These are phyloP conservation scores for Neogobius melanostomus DNA, from an alignment of 2,113 vertebrate genomes.

Conservation along the genomic window DNA sequence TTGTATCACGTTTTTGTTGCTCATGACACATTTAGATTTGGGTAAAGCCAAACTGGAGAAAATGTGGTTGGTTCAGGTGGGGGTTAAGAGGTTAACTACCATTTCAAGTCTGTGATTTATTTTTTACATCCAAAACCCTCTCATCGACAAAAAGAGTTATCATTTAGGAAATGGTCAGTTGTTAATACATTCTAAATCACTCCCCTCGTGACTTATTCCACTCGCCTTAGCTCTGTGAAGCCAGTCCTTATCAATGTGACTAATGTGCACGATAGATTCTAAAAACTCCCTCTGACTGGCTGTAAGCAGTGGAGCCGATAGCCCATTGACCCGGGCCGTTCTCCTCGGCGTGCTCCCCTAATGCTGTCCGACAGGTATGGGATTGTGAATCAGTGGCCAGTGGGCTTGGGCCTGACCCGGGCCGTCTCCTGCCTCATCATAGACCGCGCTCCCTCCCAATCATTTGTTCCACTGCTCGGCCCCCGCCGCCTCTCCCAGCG, in stretches of 20 bases:
- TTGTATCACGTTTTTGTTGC: too few species aligned
- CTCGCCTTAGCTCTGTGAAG: neutral
- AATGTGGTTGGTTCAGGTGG: too few species aligned
- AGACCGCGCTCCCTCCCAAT: conserved; percentile 21
- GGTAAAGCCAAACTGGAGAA: too few species aligned
- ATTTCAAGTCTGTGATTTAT: neutral
- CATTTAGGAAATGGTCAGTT: neutral
- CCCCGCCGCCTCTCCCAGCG: conserved; percentile 34
- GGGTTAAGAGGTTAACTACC: too few species aligned
- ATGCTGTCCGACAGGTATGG: conserved; percentile 54
- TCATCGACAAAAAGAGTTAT: neutral
- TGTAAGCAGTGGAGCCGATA: conserved; percentile 7
- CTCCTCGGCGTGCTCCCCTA: conserved; percentile 18
- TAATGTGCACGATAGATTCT: conserved; percentile 6
- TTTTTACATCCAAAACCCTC: neutral
- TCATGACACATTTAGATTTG: too few species aligned
- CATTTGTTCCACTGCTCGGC: conserved; percentile 55
- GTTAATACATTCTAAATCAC: neutral
- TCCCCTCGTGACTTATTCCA: neutral
- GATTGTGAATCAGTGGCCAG: conserved; percentile 56
- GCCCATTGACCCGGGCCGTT: conserved; percentile 10
- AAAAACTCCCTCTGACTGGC: neutral
- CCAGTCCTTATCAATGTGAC: conserved; percentile 4
- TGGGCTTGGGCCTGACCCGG: conserved; percentile 43
- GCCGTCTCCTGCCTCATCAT: conserved; percentile 53